Base-by-base conservation (phyloP, 1,140 invertebrate genomes). In the Conus betulinus region DNA sequence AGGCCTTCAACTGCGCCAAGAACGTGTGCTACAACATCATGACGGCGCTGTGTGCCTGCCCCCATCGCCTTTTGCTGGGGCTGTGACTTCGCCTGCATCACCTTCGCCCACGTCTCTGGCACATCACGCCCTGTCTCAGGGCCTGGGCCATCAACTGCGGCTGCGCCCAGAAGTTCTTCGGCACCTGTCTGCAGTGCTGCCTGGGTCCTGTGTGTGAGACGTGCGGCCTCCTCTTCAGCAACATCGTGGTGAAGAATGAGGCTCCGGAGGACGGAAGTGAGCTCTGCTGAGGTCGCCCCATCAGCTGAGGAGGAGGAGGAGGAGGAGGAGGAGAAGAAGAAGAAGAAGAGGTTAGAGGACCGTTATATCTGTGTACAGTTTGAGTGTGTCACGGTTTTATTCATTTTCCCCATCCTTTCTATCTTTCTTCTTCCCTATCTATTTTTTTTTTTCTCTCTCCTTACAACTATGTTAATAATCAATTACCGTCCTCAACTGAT, bases 81-180 rank as follows among this genome's bases (percentile, higher is more conserved):
- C 3, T 96, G 97, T 86, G 96, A 96, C 20, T 97, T 97, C 91
- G 97, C 97, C n/a, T 97, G 97, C 90, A 94, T 97, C 7, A 96
- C 97, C 3, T 97, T 97, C 95, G 57, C 89, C 39, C 92, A 94
- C 89, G 91, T 96, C 57, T 96, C 57, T 96, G 95, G 95, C 67
- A 91, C 52, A 83, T 93, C 27, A 93, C 94, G 17, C 95, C 95
- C 15, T 79, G 89, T 7, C 87, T 96, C 23, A 53, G 89, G 55
- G 57, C 89, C 5, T 90, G 20, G 82, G 83, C 86, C 94, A 97
- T 97, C 90, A 96, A 96, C 91, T 97, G 96, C 91, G 96, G 96
- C 0, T 96, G 96, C 3, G 94, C 96, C 4, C 96, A 96, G 74
- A 96, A 96, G 20, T 96, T 97, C 91, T 94, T 96, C 63, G 95